Base-by-base conservation (phyloP, 2,888 invertebrate genomes). In the Dolichomitus sp. region DNA sequence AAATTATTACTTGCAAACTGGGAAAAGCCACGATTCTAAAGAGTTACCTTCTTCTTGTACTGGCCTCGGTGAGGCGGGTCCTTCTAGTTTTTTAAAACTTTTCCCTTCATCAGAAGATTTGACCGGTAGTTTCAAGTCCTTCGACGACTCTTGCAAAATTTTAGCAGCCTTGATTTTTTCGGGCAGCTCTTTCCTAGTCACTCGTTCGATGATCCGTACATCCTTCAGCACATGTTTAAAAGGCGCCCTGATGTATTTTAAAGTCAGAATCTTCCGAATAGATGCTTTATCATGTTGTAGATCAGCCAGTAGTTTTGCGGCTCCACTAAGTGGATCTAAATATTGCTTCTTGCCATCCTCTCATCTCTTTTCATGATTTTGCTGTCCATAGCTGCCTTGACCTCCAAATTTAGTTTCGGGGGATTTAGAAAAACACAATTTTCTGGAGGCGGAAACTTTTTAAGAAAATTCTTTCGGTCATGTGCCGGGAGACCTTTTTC, bases 221-320 rank as follows among this genome's bases (percentile, higher is more conserved):
- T 81, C 70, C n/a, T 74, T 77, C 12, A 84, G 30, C 0, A 70
- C 73, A 14, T 84, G 82, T 74, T 66, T 76, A 27, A 82, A 70
- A 0, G 70, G 45, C 1, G 74, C 59, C 5, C 80, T 80, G 7
- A 87, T 78, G 37, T 87, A 85, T 54, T 70, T 74, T 19, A 85
- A 45, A 68, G 84, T 72, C 6, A 83, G 52, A 54, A 65, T 83
- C 5, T 63, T 80, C 12, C 84, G 63, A 33, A 82, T 85, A 4
- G 37, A 59, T 11, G 87, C 82, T 52, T 84, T 83, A 19, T 84
- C 84, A 45, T 78, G 80, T 17, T 85, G 84, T 17, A 85, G 52
- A 54, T 82, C 83, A 4, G 82, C 72, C 2, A 85, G 48, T 2
- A 85, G 23, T 30, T 80, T 80, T 4, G 37, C 54, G 9, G 78